Conservation (phyloP, 2,113 vertebrate genomes). For the Oplegnathus fasciatus region DNA sequence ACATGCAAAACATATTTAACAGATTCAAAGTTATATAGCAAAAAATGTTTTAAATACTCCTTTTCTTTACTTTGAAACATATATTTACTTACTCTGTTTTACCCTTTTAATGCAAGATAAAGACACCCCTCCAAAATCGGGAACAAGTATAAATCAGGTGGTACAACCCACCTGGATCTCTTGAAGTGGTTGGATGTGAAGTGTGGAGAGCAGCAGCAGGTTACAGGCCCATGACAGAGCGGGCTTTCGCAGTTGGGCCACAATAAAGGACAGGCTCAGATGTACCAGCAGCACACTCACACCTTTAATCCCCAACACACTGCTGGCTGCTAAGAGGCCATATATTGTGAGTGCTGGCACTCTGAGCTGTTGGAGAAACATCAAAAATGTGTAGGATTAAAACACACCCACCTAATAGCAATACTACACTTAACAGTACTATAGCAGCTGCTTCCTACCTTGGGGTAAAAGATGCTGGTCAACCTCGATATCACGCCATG, state of each 20-base stretch:
- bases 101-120: background rate
- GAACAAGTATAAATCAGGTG: background rate
- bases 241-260: constrained; percentile 88
- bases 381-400: background rate
- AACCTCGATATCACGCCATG: constrained; percentile 88
- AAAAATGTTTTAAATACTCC: no score
- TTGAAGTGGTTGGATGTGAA: constrained; percentile 88
- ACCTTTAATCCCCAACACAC: constrained; percentile 89
- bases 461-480: constrained; percentile 79
- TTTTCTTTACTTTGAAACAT: background rate
- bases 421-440: background rate
- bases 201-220: constrained; percentile 88
- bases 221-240: constrained; percentile 89
- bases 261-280: constrained; percentile 86
- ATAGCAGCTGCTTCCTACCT: constrained; percentile 82
- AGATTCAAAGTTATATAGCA: background rate
- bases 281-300: constrained; percentile 88
- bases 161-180: constrained; percentile 88
- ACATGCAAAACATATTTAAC: background rate
- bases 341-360: constrained; percentile 87
- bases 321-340: constrained; percentile 89
- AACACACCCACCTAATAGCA: background rate
- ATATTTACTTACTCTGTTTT: background rate
- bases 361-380: constrained; percentile 83
- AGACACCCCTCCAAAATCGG: background rate